Percentiles rank a stretch among this genome's conserved stretches.
These are phyloP conservation scores for Ictidomys tridecemlineatus DNA, from an alignment of 2,113 vertebrate genomes.

Conservation along the genomic window DNA sequence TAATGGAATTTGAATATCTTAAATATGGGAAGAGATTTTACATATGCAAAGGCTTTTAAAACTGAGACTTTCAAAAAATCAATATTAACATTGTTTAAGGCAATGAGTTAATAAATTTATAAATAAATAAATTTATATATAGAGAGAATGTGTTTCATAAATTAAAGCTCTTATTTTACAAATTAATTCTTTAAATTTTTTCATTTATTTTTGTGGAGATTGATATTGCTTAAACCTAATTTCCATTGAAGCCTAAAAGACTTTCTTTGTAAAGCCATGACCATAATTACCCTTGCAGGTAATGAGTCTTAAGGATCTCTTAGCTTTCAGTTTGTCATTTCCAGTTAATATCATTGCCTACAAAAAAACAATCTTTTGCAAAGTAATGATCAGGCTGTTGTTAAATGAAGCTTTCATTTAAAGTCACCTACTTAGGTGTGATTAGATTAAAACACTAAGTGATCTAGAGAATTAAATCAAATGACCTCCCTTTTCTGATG, in stretches of 20 bases:
- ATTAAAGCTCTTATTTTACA: not conserved
- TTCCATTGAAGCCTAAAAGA: not conserved
- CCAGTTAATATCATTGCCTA: constrained; percentile 20
- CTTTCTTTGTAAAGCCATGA: not conserved
- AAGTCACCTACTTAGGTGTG: not conserved
- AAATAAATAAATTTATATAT: not conserved
- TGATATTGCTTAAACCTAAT: not conserved
- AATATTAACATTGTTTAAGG: not conserved
- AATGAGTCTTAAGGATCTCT: not conserved
- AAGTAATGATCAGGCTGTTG: not conserved
- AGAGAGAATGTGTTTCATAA: not conserved
- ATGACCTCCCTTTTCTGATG: not conserved
- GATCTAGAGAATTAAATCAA: not conserved
- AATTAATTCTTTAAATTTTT: not conserved
- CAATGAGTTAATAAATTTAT: not conserved
- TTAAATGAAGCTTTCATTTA: constrained; percentile 31
- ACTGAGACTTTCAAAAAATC: not conserved
- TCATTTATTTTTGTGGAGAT: not conserved
- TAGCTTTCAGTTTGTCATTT: not conserved
- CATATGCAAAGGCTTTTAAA: not conserved
- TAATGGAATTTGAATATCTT: not conserved
- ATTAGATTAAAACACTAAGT: not conserved
- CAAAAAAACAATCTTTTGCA: not conserved
- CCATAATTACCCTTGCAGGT: not conserved
- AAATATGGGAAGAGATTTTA: not conserved